phyloP scores from a whole-genome alignment of 2,797 vertebrate species.

The Diglossa cyanea region DNA sequence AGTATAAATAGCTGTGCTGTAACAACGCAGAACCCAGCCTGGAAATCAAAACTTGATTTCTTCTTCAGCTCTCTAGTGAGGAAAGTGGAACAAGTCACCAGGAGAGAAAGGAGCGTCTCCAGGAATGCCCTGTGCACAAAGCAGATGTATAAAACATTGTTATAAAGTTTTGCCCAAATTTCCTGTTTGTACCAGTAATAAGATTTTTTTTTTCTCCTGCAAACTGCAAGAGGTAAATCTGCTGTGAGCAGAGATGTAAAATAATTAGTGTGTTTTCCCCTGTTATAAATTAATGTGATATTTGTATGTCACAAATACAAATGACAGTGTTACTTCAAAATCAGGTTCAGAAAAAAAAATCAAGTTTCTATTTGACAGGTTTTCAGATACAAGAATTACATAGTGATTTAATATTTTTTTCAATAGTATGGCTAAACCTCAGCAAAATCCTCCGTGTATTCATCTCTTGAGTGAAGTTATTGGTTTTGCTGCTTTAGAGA shows the following conservation, averaged over 20 bases:
- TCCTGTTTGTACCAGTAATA: not conserved
- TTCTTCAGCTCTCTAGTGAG: not conserved
- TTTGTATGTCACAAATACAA: not conserved
- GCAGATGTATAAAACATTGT: not conserved
- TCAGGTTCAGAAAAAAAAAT: not conserved
- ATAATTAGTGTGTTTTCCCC: not conserved
- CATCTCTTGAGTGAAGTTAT: not conserved
- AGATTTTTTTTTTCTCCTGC: too few relatives aligned
- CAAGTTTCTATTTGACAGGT: not conserved
- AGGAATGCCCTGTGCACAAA: not conserved
- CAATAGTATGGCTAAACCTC: not conserved
- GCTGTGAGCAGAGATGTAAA: not conserved
- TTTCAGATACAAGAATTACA: not conserved
- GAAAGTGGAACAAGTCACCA: not conserved
- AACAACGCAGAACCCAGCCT: not conserved
- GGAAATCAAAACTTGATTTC: not conserved
- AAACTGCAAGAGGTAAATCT: not conserved
- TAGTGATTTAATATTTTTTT: not conserved
- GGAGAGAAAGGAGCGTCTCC: not conserved
- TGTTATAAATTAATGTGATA: not conserved
- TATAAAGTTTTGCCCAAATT: not conserved
- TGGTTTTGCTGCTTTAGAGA: not conserved
- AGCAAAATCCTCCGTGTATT: not conserved
- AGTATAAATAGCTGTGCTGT: conserved; percentile 56
- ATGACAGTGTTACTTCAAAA: not conserved